Base-by-base conservation (phyloP, 2,888 invertebrate species). In the Pterostichus madidus region DNA sequence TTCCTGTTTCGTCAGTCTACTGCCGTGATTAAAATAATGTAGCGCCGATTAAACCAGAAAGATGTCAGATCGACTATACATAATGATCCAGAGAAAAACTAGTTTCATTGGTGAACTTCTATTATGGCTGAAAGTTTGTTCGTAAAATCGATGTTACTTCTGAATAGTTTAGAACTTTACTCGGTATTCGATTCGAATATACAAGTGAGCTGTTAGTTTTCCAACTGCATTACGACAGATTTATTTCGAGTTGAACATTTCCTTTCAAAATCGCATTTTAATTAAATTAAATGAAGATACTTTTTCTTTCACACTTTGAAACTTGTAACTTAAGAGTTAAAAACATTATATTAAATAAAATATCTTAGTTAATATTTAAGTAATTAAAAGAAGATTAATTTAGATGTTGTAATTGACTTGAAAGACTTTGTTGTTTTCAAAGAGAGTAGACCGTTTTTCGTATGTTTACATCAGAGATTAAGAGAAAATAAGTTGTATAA, bases 81-180 rank as follows among this genome's bases (percentile, higher is more conserved):
- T 71, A 71, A 71, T 71, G 71, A 71, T 49, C 46, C 71, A 17
- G 10, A 46, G 71, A 46, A 71, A 71, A 71, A 71, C 71, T 71
- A 71, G 71, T 71, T 71, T 49, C 71, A 71, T 71, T 71, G 71
- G 71, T 46, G 71, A 46, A 71, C 71, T 71, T 71, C 71, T 71
- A 71, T 71, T 71, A 71, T 71, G 44, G 71, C 71, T 44, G 46
- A 71, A 71, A 71, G 71, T 71, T 71, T 71, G 44, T 15, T 71
- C 71, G 15, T 39, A 15, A 71, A 71, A 71, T 71, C 71, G 46
- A 71, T 71, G 71, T 71, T 71, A 71, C 71, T 71, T 71, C 44
- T 71, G 71, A 71, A 71, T 71, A 71, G 71, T 71, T 71, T 44
- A 44, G 71, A 71, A 71, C 44, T 71, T 71, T 71, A 17, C 46